A percentile compares a stretch with the other conserved stretches of the same genome.
phyloP scores from a whole-genome alignment of 30 jellyfish, hydroid and myxozoan species.

The Phacellophora camtschatica region DNA sequence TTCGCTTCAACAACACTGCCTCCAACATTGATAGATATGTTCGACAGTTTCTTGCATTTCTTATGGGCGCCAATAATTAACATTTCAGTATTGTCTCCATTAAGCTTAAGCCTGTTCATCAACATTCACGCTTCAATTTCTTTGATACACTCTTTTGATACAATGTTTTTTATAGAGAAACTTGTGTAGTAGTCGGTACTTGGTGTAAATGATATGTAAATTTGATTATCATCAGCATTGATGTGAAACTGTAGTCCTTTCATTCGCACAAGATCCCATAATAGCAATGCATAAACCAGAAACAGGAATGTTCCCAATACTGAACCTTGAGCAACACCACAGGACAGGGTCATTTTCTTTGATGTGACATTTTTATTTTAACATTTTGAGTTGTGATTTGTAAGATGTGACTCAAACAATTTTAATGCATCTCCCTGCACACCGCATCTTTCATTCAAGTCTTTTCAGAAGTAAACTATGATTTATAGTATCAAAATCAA shows the following conservation, averaged over 20 bases:
- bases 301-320: background rate
- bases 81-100: constrained; percentile 38
- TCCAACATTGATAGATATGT: no score
- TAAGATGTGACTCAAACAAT: no score
- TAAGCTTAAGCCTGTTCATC: constrained; percentile 42
- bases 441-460: constrained; percentile 5
- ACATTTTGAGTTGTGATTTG: background rate
- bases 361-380: no score
- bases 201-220: background rate
- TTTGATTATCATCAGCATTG: no score
- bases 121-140: constrained; percentile 38
- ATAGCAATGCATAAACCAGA: no score
- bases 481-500: background rate
- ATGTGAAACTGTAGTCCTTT: background rate
- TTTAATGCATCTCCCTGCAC: constrained; percentile 17
- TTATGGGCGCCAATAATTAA: no score
- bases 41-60: no score
- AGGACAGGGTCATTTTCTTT: constrained; percentile 10
- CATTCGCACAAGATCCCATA: no score
- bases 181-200: constrained; percentile 9
- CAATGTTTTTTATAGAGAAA: no score
- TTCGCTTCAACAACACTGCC: no score
- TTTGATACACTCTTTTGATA: no score
- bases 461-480: no score
- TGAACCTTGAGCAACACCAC: background rate